A percentile compares a stretch with the other conserved stretches of the same genome.
phyloP scores from a whole-genome alignment of 2,888 invertebrate genomes.

The Parthenolecanium corni region DNA sequence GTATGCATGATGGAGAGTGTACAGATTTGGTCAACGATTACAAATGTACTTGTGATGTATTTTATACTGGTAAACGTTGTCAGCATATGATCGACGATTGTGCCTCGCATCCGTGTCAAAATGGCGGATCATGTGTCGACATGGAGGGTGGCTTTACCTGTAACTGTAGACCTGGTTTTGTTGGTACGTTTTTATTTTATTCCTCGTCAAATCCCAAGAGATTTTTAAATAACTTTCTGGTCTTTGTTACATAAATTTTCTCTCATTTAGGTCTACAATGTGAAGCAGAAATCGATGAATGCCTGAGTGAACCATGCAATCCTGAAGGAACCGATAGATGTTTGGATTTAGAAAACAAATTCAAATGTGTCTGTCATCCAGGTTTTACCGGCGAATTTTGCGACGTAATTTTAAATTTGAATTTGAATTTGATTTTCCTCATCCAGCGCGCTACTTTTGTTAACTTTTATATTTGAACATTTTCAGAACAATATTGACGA shows the following conservation, averaged over 20 bases:
- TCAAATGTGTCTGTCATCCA: slow-evolving; percentile 73
- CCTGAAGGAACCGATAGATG: slow-evolving; percentile 82
- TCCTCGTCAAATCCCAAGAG: too few species aligned
- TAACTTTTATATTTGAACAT: slow-evolving; percentile 1
- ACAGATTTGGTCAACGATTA: slow-evolving; percentile 74
- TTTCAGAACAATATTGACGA: slow-evolving; percentile 63
- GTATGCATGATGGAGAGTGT: slow-evolving; percentile 85
- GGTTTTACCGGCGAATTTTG: slow-evolving; percentile 65
- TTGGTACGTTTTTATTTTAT: slow-evolving; percentile 46
- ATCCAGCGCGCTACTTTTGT: background rate
- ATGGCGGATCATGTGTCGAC: slow-evolving; percentile 78
- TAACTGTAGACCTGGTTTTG: slow-evolving; percentile 83
- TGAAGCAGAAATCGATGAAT: slow-evolving; percentile 86
- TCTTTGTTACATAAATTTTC: too few species aligned
- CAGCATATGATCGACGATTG: slow-evolving; percentile 91
- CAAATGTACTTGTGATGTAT: slow-evolving; percentile 82
- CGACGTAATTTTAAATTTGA: slow-evolving; percentile 31
- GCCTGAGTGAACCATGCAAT: slow-evolving; percentile 79
- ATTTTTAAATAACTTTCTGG: too few species aligned
- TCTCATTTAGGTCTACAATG: slow-evolving; percentile 59
- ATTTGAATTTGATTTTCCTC: background rate
- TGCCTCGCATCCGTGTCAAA: slow-evolving; percentile 76
- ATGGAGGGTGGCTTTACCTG: slow-evolving; percentile 82
- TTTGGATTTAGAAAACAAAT: slow-evolving; percentile 76
- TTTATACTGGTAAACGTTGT: slow-evolving; percentile 83